A percentile compares a stretch with the other conserved stretches of the same genome.
phyloP scores from a whole-genome alignment of 2,797 vertebrate genomes.

The Merluccius polli region DNA sequence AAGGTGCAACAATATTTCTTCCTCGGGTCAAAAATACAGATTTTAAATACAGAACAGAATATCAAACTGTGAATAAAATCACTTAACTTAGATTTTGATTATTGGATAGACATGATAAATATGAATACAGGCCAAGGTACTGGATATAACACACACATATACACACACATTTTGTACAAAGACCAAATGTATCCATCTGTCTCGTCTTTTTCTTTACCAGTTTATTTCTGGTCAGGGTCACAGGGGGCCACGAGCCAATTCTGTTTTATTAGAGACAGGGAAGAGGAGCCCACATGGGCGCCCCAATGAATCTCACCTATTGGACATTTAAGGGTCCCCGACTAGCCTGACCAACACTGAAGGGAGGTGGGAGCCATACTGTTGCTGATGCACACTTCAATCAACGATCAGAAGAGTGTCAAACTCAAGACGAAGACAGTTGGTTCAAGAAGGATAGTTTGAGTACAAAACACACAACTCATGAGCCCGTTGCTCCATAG shows the following conservation, averaged over 20 bases:
- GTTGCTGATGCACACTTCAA: background rate
- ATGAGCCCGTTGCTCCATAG: slow-evolving; percentile 37
- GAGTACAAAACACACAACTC: background rate
- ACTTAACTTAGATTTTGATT: background rate
- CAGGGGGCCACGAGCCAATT: slow-evolving; percentile 30
- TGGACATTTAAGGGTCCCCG: background rate
- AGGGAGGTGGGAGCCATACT: no score
- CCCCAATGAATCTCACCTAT: background rate
- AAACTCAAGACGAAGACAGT: background rate
- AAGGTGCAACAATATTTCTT: background rate
- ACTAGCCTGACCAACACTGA: background rate
- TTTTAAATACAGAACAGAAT: no score
- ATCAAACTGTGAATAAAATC: background rate
- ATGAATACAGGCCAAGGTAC: background rate
- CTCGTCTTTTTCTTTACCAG: background rate
- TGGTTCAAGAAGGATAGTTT: background rate
- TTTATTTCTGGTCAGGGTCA: background rate
- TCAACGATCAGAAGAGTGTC: background rate
- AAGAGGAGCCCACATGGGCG: background rate
- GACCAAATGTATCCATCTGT: background rate
- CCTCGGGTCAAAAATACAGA: background rate
- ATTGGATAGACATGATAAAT: no score
- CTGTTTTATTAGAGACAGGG: background rate
- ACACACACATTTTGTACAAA: background rate
- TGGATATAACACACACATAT: background rate